A percentile compares a stretch with the other conserved stretches of the same genome.
Evolutionary conservation across 2,888 invertebrate species (phyloP).

Genomic region (Hydraecia micacea): DNA sequence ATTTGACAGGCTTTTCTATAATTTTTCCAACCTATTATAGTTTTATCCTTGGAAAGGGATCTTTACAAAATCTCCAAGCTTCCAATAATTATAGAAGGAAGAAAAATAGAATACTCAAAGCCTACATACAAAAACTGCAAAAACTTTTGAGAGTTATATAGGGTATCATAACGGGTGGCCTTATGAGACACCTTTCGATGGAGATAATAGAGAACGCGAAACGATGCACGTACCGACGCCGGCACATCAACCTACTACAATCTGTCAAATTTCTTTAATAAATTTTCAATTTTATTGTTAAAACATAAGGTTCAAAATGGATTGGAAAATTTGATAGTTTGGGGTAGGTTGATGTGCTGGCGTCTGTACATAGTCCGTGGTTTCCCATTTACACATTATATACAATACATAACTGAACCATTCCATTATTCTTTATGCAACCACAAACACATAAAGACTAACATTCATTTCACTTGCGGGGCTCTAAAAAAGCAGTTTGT

Average conservation of each 20-base stretch:
- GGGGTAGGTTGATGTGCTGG: too few species aligned
- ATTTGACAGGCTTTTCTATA: neutral
- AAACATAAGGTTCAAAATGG: too few species aligned
- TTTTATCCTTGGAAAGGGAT: neutral
- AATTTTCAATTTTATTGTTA: too few species aligned
- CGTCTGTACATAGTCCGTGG: neutral
- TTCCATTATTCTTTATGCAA: neutral
- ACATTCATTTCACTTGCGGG: slow-evolving; percentile 25
- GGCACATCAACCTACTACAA: too few species aligned
- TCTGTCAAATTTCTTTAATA: too few species aligned
- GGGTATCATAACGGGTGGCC: neutral
- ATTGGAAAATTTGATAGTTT: too few species aligned
- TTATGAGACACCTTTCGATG: neutral
- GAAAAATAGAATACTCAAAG: neutral
- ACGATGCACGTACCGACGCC: neutral
- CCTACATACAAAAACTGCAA: neutral
- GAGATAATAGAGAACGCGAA: neutral
- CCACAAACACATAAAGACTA: neutral
- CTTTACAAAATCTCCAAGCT: neutral
- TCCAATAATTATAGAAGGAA: neutral
- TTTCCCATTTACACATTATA: neutral
- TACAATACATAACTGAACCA: neutral
- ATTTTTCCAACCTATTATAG: neutral
- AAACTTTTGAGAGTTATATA: neutral
- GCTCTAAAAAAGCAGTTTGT: slow-evolving; percentile 58